A percentile compares a stretch with the other conserved stretches of the same genome.
phyloP scores from a whole-genome alignment of 1,140 invertebrate genomes.

The Hydropsyche tenuis region DNA sequence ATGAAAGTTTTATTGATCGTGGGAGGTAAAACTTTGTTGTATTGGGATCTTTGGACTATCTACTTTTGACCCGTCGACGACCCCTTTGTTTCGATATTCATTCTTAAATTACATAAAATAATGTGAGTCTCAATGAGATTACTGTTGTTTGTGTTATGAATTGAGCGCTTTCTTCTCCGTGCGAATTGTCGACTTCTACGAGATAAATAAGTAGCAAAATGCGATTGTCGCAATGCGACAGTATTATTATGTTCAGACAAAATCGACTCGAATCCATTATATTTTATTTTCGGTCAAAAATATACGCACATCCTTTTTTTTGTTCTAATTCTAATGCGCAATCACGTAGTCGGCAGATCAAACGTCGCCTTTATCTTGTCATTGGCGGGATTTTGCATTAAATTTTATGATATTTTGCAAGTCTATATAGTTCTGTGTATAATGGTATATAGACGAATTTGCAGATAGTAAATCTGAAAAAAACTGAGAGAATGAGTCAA shows the following conservation, averaged over 20 bases:
- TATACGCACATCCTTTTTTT: too few relatives aligned
- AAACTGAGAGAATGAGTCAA: too few relatives aligned
- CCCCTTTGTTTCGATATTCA: slow-evolving; percentile 13
- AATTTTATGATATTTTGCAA: slow-evolving; percentile 17
- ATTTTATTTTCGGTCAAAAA: too few relatives aligned
- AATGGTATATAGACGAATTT: too few relatives aligned
- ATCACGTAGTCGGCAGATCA: neutral
- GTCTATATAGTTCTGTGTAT: neutral
- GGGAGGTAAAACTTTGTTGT: neutral
- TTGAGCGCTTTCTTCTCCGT: neutral
- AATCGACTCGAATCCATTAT: too few relatives aligned
- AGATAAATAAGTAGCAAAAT: neutral
- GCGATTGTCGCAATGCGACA: slow-evolving; percentile 1
- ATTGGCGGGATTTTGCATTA: slow-evolving; percentile 7
- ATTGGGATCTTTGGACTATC: slow-evolving; percentile 13
- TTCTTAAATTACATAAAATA: slow-evolving; percentile 10
- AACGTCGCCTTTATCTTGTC: slow-evolving; percentile 1
- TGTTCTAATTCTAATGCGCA: too few relatives aligned
- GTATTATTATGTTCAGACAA: neutral
- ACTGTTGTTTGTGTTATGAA: neutral
- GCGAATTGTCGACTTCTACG: neutral
- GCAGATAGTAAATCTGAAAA: too few relatives aligned
- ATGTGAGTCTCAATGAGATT: neutral
- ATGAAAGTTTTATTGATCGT: neutral
- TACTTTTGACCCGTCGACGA: slow-evolving; percentile 10